These are phyloP conservation scores for Cassiopea andromeda DNA, from an alignment of 30 jellyfish, hydroid and myxozoan species.

Conservation along the genomic window DNA sequence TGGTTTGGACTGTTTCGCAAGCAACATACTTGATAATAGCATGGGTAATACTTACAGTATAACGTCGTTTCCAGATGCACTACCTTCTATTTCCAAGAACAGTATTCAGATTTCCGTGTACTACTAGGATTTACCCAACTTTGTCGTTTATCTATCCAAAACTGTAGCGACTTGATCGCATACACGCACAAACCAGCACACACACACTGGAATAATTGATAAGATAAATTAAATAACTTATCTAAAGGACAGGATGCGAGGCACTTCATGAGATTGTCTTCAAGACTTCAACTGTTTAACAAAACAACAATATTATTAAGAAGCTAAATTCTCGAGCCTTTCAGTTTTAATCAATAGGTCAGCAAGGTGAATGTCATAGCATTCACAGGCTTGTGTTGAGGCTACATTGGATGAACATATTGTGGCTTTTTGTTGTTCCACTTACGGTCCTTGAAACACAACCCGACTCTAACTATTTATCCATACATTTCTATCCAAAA, in stretches of 20 bases:
- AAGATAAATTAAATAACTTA: slow-evolving; percentile 20
- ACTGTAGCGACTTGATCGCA: not conserved
- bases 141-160: not conserved
- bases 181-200: not conserved
- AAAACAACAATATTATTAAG: slow-evolving; percentile 25
- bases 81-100: no score
- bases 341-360: slow-evolving; percentile 38
- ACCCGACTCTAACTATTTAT: slow-evolving; percentile 13
- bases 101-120: no score
- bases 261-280: slow-evolving; percentile 8
- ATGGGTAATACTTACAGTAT: no score
- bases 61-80: no score
- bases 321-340: slow-evolving; percentile 30
- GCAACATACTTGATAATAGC: no score
- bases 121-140: no score
- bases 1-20: no score
- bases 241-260: slow-evolving; percentile 40
- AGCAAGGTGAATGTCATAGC: slow-evolving; percentile 11
- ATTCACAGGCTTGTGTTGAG: slow-evolving; percentile 15
- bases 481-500: not conserved
- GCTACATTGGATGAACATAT: slow-evolving; percentile 39
- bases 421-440: slow-evolving; percentile 41
- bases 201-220: slow-evolving; percentile 14
- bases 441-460: slow-evolving; percentile 14
- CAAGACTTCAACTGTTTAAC: slow-evolving; percentile 43